Base-by-base conservation (phyloP, 2,113 vertebrate genomes). In the Ceratotherium simum region DNA sequence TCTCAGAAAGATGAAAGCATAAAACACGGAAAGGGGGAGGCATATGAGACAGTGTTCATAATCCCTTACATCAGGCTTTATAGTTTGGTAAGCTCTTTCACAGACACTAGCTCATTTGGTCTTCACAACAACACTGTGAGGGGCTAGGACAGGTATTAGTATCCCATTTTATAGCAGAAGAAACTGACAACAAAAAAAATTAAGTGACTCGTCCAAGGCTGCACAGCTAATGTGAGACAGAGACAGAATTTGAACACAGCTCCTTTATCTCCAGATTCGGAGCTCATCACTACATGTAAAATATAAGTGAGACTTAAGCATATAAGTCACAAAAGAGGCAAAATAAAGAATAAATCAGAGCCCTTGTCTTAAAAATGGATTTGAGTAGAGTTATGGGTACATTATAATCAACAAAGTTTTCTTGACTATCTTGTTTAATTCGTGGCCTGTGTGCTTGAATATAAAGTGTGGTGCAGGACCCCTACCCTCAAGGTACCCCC, bases 311-410 rank as follows among this genome's bases (percentile, higher is more conserved):
- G 21, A 70, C 17, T 92, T 79, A 79, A 51, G 23, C 17, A 90
- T 33, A n/a, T 29, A 81, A 36, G 10, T 87, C 36, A 78, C 80
- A 51, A 88, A 95, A 51, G 54, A 81, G 48, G 36, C 39, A 91
- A 67, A 82, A 60, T 58, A 95, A 75, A 90, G 46, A 89, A 81
- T 80, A 93, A 87, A 31, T 73, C 31, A 87, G 39, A 82, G 36
- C 3, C 18, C 46, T 48, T 51, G n/a, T 25, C 60, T 89, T 96
- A 83, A 65, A 94, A 82, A 60, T 73, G 36, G 46, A 78, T 83
- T 64, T 67, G 18, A 90, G 13, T 67, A 21, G 17, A 76, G 39
- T 39, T 96, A 33, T 6, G 8, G 7, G 25, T 60, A 83, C n/a
- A 75, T 79, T 67, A 25, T 60, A 51, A 95, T 72, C 33, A 62